Evolutionary conservation across 2,888 invertebrate species (phyloP).

Genomic region (Xestia ashworthii): DNA sequence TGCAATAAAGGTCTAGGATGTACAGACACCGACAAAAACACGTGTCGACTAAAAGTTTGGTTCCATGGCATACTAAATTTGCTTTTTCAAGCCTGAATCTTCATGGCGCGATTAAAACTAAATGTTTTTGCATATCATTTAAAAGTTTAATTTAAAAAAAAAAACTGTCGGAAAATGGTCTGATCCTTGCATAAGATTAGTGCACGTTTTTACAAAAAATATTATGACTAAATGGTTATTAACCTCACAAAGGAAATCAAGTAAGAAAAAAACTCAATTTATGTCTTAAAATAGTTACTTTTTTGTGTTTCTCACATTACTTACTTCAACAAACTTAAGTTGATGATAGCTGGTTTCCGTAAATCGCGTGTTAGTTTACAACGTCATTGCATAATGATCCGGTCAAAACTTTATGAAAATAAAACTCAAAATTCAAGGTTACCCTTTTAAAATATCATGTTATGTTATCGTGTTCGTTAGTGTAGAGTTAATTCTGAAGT

Average conservation of each 20-base stretch:
- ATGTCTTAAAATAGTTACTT: conserved; percentile 11
- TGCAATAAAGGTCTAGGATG: conserved; percentile 68
- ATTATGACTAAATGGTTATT: conserved; percentile 9
- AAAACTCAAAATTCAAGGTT: conserved; percentile 44
- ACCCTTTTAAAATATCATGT: conserved; percentile 22
- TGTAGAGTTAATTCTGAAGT: conserved; percentile 35
- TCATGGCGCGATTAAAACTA: not conserved
- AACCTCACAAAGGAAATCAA: conserved; percentile 18
- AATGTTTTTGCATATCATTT: not conserved
- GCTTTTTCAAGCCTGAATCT: not conserved
- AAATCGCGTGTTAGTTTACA: conserved; percentile 41
- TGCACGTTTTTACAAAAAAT: conserved; percentile 1
- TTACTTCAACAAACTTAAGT: conserved; percentile 29
- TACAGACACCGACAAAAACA: conserved; percentile 53
- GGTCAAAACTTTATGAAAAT: conserved; percentile 34
- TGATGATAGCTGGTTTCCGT: conserved; percentile 41
- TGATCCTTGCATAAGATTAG: not conserved
- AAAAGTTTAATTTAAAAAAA: not conserved
- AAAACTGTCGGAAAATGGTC: not conserved
- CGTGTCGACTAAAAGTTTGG: not conserved
- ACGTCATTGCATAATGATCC: conserved; percentile 37
- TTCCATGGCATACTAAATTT: not conserved
- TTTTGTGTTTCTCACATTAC: conserved; percentile 37
- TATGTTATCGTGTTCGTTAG: conserved; percentile 20
- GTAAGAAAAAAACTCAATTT: conserved; percentile 16